Evolutionary conservation across 2,797 vertebrate genomes (phyloP).

Genomic region (Tokudaia tokunoshimensis): DNA sequence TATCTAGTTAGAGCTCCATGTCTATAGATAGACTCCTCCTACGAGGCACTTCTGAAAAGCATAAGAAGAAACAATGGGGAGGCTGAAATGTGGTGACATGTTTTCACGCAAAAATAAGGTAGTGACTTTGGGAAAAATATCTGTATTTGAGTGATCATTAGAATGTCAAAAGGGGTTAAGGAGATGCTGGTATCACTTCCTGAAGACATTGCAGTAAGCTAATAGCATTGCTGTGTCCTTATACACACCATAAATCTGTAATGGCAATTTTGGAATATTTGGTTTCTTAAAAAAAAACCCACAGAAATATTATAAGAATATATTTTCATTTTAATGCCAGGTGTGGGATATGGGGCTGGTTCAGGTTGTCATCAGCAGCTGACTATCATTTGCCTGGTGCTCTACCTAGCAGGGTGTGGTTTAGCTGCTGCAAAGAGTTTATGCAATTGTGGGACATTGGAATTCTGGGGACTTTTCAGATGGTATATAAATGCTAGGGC

Average conservation of each 20-base stretch:
- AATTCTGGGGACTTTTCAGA: neutral
- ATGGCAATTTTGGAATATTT: neutral
- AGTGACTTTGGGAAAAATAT: neutral
- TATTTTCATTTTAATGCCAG: neutral
- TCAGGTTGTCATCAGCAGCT: neutral
- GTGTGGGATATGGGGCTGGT: neutral
- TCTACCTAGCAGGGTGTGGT: neutral
- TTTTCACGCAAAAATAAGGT: conserved; percentile 39
- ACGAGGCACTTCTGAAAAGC: neutral
- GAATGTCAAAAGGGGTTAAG: neutral
- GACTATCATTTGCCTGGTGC: neutral
- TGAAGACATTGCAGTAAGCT: conserved; percentile 44
- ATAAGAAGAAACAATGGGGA: conserved; percentile 2
- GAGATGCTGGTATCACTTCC: neutral
- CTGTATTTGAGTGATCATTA: conserved; percentile 19
- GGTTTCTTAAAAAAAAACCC: neutral
- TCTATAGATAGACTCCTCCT: conserved; percentile 23
- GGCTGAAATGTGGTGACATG: neutral
- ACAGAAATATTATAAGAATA: neutral
- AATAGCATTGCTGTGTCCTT: conserved; percentile 27
- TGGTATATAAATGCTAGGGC: neutral
- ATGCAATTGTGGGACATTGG: neutral
- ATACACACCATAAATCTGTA: conserved; percentile 10
- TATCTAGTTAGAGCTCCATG: neutral
- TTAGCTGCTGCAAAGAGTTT: neutral